Evolutionary conservation across 2,888 invertebrate species (phyloP), one percentile per base, ranked within the genome.

Genomic region (Calameuta idolon): DNA sequence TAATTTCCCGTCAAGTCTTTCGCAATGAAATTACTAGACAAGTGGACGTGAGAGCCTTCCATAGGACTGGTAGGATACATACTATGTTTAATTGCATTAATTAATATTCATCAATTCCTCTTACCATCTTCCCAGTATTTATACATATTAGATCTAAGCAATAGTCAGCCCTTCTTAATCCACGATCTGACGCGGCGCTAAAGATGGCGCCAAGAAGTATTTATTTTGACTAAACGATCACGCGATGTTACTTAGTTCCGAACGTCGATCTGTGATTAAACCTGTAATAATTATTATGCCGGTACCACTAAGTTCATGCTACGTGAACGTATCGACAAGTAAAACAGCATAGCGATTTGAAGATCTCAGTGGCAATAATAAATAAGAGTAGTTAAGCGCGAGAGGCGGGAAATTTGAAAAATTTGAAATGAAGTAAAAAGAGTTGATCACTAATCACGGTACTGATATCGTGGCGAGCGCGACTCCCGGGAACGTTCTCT

Each of bases 21-120:
- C 23, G 23, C 55, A 9, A 55, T 23, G 55, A 9, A 55, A 23
- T 55, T 23, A 55, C 55, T 55, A 9, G 23, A 55, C 55, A 55
- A 23, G 23, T 55, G 55, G 55, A 55, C 55, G 55, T 23, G 23
- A 55, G 23, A 55, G 23, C 2, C 55, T 55, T 55, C 55, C 55
- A 1, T 23, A 9, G 23, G 55, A 55, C 55, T 55, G 9, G 23
- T 55, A 55, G 78, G 77, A 83, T 83, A 82, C 78, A 79, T 40
- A 15, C 69, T 79, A 82, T 79, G 78, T 82, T 83, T 85, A 84
- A 85, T 84, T 84, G 82, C 82, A 74, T 81, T 82, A 84, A 85
- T 85, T 84, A 85, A 84, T 84, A 82, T 40, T 74, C 77, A 40
- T 55, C 23, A 23, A 23, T 55, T 55, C 55, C 55, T 23, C 2